Evolutionary conservation across 2,797 vertebrate species (phyloP), one percentile per base, ranked within the genome.

Genomic region (Sebastes wilsoni): DNA sequence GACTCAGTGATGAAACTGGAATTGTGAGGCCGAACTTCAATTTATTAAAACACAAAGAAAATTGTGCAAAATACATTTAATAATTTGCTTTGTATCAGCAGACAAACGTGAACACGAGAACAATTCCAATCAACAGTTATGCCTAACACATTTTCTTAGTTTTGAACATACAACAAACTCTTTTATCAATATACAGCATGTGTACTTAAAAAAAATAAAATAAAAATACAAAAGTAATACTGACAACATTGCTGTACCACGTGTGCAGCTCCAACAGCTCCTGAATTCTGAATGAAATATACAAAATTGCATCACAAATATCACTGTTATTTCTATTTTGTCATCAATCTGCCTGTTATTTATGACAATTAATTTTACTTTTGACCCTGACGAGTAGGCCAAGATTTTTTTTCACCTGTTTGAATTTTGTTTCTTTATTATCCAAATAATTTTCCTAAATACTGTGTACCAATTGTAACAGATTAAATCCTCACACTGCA

Each of bases 181-280:
- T 54, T 20, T 71, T 36, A 67, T 60, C 54, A 78, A 90, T 79
- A 84, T 66, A 83, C 71, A 87, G 34, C 66, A 80, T 61, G 66
- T 80, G 55, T 62, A 78, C 71, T 72, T 80, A 55, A 52, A 59
- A 81, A 87, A 81, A 88, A 46, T 70, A 81, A 58, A 81, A 82
- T 36, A 66, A 30, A 72, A 84, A 83, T 65, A 78, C 20, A 75
- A 82, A 83, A 74, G 70, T 93, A 92, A 93, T 89, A 93, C 93
- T 90, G 88, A 90, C 42, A 89, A 85, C 66, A 76, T 2, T 30
- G 60, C 79, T 81, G 69, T 73, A 75, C 65, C 65, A 55, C 8
- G 13, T 62, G 60, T 77, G 68, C 77, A 86, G 62, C 81, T 71
- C n/a, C 12, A 66, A 79, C 66, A 75, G 59, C 71, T 84, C 66